These are phyloP conservation scores for Ceratitis capitata DNA, from an alignment of 1,140 invertebrate species.

Conservation along the genomic window DNA sequence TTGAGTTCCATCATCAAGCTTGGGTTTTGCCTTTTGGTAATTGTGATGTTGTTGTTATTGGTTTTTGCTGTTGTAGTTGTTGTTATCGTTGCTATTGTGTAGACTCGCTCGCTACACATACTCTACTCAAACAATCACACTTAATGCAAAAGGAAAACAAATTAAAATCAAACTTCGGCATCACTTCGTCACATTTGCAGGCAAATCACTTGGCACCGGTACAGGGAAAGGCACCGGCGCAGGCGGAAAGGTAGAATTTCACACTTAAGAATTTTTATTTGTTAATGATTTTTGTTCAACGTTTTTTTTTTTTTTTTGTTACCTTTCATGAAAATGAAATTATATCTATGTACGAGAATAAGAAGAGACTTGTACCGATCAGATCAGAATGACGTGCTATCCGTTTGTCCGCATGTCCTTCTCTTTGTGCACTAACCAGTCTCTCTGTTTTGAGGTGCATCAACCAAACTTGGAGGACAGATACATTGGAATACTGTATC, in stretches of 20 bases:
- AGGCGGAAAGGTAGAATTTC: background rate
- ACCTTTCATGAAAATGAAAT: too few relatives aligned
- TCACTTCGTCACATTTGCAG: constrained; percentile 52
- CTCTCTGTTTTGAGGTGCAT: too few relatives aligned
- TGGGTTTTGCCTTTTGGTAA: background rate
- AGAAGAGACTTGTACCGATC: too few relatives aligned
- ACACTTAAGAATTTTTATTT: background rate
- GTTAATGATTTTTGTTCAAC: too few relatives aligned
- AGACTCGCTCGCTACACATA: too few relatives aligned
- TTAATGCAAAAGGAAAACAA: constrained; percentile 64
- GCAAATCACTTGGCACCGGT: background rate
- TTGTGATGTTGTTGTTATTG: background rate
- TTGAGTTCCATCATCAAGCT: background rate
- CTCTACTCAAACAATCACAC: constrained; percentile 44
- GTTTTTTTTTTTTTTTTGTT: background rate
- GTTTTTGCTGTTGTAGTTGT: background rate
- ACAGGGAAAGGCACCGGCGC: too few relatives aligned
- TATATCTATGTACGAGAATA: too few relatives aligned
- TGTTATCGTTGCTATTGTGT: background rate
- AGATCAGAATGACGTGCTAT: too few relatives aligned
- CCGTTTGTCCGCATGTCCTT: too few relatives aligned
- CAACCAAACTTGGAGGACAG: too few relatives aligned
- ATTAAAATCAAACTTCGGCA: constrained; percentile 65
- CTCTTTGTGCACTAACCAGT: too few relatives aligned
- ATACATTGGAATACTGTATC: too few relatives aligned